Conservation (phyloP, 2,888 invertebrate species). For the Nomada ruficornis region DNA sequence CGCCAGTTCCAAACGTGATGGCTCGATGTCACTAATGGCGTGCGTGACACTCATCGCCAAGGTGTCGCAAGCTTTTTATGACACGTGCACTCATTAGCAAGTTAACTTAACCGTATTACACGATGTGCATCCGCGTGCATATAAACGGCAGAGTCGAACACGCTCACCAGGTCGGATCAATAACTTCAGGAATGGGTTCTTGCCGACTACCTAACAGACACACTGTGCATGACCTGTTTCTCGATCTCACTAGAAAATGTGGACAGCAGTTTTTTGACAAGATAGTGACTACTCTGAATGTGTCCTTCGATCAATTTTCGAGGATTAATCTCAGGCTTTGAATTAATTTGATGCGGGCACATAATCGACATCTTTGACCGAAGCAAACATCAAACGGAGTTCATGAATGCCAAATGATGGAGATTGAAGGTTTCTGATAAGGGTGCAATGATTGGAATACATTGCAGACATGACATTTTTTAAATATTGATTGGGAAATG, state of each 20-base stretch:
- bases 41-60: conserved; percentile 8
- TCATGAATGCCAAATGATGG: neutral
- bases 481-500: no score
- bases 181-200: conserved; percentile 71
- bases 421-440: no score
- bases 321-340: conserved; percentile 1
- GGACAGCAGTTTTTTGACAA: conserved; percentile 56
- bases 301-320: conserved; percentile 25
- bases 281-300: conserved; percentile 23
- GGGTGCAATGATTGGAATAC: no score
- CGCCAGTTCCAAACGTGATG: neutral
- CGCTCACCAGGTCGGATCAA: conserved; percentile 72
- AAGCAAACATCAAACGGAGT: neutral
- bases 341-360: neutral
- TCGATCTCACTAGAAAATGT: conserved; percentile 60
- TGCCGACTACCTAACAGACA: conserved; percentile 51
- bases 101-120: conserved; percentile 67
- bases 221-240: conserved; percentile 61
- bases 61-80: conserved; percentile 34
- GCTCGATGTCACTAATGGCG: conserved; percentile 12
- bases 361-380: neutral
- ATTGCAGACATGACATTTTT: no score
- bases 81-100: conserved; percentile 52
- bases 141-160: conserved; percentile 68
- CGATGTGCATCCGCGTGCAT: conserved; percentile 61